Conservation (phyloP, 2,797 vertebrate genomes). For the Halcyon leucocephala region DNA sequence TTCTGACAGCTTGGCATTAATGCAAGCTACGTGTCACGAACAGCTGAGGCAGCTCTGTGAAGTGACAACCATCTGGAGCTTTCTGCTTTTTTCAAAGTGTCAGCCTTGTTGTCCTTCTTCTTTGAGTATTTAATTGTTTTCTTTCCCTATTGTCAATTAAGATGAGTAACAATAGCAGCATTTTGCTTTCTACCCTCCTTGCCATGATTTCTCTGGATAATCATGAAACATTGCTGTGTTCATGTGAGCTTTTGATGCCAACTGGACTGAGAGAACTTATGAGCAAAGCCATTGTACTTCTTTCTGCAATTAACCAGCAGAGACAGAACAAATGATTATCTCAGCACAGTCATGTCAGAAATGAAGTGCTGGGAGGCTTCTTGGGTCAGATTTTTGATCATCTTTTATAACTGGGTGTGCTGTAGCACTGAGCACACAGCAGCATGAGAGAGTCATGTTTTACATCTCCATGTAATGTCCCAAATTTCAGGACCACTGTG, state of each 20-base stretch:
- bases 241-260: neutral
- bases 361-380: neutral
- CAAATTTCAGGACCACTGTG: neutral
- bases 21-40: neutral
- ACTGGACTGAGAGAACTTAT: neutral
- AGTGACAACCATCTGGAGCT: slow-evolving; percentile 45
- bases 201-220: neutral
- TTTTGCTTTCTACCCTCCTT: neutral
- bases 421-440: neutral
- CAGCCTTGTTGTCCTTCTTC: neutral
- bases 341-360: neutral
- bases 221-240: neutral
- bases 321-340: neutral
- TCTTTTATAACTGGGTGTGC: neutral
- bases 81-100: neutral
- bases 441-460: neutral
- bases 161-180: neutral
- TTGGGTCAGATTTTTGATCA: neutral
- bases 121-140: neutral
- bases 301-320: neutral
- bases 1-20: slow-evolving; percentile 43
- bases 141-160: neutral
- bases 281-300: neutral
- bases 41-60: slow-evolving; percentile 39
- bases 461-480: neutral